Evolutionary conservation across 2,888 invertebrate species (phyloP).

Genomic region (Linnaemya vulpina): DNA sequence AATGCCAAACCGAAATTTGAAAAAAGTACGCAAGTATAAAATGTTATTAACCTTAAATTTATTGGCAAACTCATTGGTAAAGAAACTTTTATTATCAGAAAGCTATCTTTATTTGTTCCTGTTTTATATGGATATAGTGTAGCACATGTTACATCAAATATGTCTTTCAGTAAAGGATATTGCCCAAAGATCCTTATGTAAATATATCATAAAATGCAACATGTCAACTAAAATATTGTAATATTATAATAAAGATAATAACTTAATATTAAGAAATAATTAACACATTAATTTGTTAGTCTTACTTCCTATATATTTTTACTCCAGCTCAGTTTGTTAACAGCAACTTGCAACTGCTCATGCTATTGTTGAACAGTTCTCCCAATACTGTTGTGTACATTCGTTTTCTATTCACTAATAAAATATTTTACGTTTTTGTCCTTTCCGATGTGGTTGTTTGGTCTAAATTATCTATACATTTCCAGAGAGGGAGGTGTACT

Average conservation of each 20-base stretch:
- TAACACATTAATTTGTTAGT: slow-evolving; percentile 10
- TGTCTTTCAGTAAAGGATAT: too few relatives aligned
- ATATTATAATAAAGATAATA: neutral
- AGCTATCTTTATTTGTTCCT: too few relatives aligned
- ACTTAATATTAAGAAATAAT: slow-evolving; percentile 10
- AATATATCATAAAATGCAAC: too few relatives aligned
- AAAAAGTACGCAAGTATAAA: too few relatives aligned
- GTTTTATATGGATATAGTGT: too few relatives aligned
- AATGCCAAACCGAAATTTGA: too few relatives aligned
- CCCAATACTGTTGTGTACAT: slow-evolving; percentile 1
- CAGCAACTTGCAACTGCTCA: slow-evolving; percentile 26
- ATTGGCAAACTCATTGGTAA: too few relatives aligned
- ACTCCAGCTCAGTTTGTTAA: slow-evolving; percentile 16
- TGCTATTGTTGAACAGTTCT: slow-evolving; percentile 1
- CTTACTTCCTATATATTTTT: neutral
- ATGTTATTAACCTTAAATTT: too few relatives aligned
- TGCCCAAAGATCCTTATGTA: too few relatives aligned
- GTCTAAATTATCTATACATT: neutral
- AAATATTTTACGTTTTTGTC: slow-evolving; percentile 9
- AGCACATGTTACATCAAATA: too few relatives aligned
- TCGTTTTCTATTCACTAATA: neutral
- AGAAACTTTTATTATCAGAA: too few relatives aligned
- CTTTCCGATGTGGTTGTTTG: neutral
- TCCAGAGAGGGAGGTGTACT: neutral
- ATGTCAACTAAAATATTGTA: too few relatives aligned